Evolutionary conservation across 2,888 invertebrate species (phyloP).

Genomic region (Himalopsyche kuldschensis): DNA sequence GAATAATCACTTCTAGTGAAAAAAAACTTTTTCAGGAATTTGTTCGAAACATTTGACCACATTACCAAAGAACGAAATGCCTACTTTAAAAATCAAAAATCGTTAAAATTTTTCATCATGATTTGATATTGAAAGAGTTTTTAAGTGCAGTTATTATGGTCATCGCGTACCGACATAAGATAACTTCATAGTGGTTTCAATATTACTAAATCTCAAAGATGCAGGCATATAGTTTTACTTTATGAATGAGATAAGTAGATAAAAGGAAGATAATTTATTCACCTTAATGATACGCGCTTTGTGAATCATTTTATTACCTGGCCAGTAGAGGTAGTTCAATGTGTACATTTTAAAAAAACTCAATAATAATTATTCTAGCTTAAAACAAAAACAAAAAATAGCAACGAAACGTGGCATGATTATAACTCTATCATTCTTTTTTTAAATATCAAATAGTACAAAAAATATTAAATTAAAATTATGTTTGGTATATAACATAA

Average conservation of each 20-base stretch:
- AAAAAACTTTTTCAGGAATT: too few relatives aligned
- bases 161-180: not conserved
- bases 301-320: not conserved
- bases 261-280: not conserved
- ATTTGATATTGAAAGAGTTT: not conserved
- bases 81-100: too few relatives aligned
- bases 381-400: too few relatives aligned
- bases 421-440: too few relatives aligned
- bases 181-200: not conserved
- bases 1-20: too few relatives aligned
- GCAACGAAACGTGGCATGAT: too few relatives aligned
- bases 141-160: not conserved
- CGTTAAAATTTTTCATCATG: not conserved
- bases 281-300: not conserved
- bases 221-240: not conserved
- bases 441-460: too few relatives aligned
- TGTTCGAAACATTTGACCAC: too few relatives aligned
- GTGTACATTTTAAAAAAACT: not conserved
- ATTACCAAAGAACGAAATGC: too few relatives aligned
- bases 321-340: not conserved
- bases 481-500: too few relatives aligned
- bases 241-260: not conserved
- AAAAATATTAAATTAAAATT: too few relatives aligned
- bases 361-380: too few relatives aligned
- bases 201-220: not conserved